Evolutionary conservation across 1,140 invertebrate genomes (phyloP).

Genomic region (Heliconius melpomene): DNA sequence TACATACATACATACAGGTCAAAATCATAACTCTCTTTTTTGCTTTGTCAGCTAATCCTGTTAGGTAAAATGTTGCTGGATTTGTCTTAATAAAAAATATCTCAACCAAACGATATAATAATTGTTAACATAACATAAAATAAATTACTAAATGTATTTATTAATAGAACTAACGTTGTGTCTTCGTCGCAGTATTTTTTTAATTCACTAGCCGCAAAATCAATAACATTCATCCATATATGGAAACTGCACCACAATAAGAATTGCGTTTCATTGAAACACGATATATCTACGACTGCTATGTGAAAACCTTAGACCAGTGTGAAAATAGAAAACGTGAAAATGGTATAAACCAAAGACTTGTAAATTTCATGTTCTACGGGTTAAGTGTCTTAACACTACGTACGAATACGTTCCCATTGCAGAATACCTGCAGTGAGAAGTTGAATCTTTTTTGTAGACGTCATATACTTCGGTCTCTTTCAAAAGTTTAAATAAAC

Average conservation of each 20-base stretch:
- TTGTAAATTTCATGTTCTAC: background rate
- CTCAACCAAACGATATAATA: too few species aligned
- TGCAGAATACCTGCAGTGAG: background rate
- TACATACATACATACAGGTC: too few species aligned
- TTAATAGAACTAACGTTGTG: too few species aligned
- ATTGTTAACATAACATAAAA: too few species aligned
- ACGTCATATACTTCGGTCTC: too few species aligned
- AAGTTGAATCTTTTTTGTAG: background rate
- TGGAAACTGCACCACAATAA: conserved; percentile 21
- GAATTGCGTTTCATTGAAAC: conserved; percentile 27
- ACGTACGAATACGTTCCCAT: background rate
- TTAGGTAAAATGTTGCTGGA: too few species aligned
- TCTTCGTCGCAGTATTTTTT: too few species aligned
- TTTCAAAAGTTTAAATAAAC: too few species aligned
- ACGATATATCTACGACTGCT: conserved; percentile 15
- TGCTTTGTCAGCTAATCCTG: too few species aligned
- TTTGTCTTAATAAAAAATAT: too few species aligned
- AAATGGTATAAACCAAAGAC: background rate
- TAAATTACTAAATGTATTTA: too few species aligned
- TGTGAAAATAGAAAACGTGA: background rate
- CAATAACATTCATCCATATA: conserved; percentile 1
- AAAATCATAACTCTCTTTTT: too few species aligned
- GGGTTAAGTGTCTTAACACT: background rate
- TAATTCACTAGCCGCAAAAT: background rate
- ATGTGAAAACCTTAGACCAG: conserved; percentile 3